Percentiles rank a stretch among this genome's conserved stretches.
These are phyloP conservation scores for Camponotus fellah DNA, from an alignment of 2,888 invertebrate genomes.

Conservation along the genomic window DNA sequence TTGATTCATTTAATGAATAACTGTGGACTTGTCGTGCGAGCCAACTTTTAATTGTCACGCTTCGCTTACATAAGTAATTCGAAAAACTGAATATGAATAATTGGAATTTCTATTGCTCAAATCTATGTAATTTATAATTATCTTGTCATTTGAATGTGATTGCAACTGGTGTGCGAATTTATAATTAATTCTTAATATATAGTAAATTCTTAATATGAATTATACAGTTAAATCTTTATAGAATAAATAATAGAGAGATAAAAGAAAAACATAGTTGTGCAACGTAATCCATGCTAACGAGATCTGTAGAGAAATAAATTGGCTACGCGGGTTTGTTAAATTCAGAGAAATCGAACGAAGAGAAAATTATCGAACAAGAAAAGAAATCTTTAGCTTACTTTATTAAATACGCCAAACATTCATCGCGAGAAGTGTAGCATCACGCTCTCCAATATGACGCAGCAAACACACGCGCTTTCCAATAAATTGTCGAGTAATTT, in stretches of 20 bases:
- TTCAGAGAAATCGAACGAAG: constrained; percentile 19
- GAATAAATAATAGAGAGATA: neutral
- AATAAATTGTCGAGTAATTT: neutral
- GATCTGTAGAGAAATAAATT: neutral
- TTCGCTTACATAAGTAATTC: neutral
- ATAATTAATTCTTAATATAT: neutral
- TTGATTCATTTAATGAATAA: constrained; percentile 22
- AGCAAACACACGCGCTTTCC: neutral
- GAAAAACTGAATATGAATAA: neutral
- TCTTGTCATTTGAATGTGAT: neutral
- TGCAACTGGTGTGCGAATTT: neutral
- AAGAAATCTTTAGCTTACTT: constrained; percentile 13
- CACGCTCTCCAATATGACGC: constrained; percentile 17
- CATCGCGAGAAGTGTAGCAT: neutral
- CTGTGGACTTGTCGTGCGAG: neutral
- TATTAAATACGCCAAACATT: neutral
- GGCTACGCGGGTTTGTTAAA: neutral
- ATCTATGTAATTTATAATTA: neutral
- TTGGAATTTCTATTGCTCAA: neutral
- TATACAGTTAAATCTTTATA: neutral
- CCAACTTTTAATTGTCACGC: constrained; percentile 16
- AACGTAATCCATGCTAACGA: neutral
- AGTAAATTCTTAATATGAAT: neutral
- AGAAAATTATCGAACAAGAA: constrained; percentile 13
- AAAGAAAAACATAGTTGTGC: neutral